Evolutionary conservation across 2,888 invertebrate genomes (phyloP).

Genomic region (Ophion costatus): DNA sequence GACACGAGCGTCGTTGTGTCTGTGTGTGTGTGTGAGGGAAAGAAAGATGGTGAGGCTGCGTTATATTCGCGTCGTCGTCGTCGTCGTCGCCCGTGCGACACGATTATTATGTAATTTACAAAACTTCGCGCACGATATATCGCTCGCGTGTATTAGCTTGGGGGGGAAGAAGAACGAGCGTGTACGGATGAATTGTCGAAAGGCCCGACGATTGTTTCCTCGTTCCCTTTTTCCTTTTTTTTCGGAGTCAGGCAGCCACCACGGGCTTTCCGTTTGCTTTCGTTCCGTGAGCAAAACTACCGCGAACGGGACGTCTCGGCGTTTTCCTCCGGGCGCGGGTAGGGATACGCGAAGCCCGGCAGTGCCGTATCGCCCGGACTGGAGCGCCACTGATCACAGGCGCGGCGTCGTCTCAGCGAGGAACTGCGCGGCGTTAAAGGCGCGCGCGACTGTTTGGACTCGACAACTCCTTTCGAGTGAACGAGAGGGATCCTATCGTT

Average conservation of each 20-base stretch:
- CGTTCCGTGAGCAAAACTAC: constrained; percentile 79
- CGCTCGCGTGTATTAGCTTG: background rate
- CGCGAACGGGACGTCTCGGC: constrained; percentile 72
- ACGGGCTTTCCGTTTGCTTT: constrained; percentile 70
- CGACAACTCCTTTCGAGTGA: background rate
- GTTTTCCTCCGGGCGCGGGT: constrained; percentile 75
- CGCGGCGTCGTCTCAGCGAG: background rate
- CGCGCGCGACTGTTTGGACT: background rate
- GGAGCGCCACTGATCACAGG: constrained; percentile 15
- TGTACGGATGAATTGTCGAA: background rate
- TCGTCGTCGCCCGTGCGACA: constrained; percentile 43
- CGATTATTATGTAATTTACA: constrained; percentile 53
- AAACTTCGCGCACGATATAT: background rate
- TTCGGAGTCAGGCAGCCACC: constrained; percentile 9
- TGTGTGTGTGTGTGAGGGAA: background rate
- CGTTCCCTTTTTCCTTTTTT: background rate
- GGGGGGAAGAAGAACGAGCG: background rate
- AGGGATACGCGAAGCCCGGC: constrained; percentile 71
- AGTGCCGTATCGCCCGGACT: constrained; percentile 72
- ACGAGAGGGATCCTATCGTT: background rate
- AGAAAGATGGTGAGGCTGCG: constrained; percentile 38
- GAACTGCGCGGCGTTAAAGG: background rate
- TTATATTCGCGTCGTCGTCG: constrained; percentile 10
- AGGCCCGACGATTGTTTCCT: background rate
- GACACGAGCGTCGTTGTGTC: background rate